Conservation (phyloP, 2,797 vertebrate genomes). For the Yasuhikotakia modesta region DNA sequence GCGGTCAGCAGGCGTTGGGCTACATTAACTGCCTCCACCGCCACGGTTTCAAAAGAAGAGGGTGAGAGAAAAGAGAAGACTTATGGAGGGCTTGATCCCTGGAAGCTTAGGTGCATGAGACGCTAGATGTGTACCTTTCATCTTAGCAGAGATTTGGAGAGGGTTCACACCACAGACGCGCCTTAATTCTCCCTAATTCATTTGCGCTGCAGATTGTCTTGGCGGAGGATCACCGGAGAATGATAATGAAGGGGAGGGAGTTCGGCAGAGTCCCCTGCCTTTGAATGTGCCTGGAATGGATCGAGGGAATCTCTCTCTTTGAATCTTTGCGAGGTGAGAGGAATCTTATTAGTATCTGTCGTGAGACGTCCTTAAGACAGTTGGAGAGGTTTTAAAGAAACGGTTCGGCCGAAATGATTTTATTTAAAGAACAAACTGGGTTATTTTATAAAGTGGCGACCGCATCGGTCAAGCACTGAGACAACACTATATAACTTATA, state of each 20-base stretch:
- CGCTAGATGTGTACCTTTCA: constrained; percentile 89
- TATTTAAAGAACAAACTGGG: no score
- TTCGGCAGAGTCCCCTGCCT: constrained; percentile 90
- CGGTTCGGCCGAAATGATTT: constrained; percentile 46
- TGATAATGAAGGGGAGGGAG: constrained; percentile 86
- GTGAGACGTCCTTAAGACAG: constrained; percentile 72
- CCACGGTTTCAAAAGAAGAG: constrained; percentile 74
- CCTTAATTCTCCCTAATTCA: constrained; percentile 99
- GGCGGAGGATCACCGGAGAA: constrained; percentile 85
- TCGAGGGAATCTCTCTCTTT: constrained; percentile 88
- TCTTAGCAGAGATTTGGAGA: constrained; percentile 96
- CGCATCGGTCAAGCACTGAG: no score
- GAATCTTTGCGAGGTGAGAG: constrained; percentile 86
- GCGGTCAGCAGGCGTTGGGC: constrained; percentile 88
- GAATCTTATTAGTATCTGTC: constrained; percentile 93
- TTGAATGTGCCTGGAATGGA: constrained; percentile 97
- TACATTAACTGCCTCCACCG: constrained; percentile 87
- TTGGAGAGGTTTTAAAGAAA: constrained; percentile 82
- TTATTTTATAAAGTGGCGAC: no score
- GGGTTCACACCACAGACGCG: constrained; percentile 94
- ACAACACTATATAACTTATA: no score
- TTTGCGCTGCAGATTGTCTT: constrained; percentile 98
- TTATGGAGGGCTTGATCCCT: constrained; percentile 76
- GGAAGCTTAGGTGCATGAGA: constrained; percentile 85
- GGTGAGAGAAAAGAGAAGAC: constrained; percentile 71